Evolutionary conservation across 2,797 vertebrate genomes (phyloP), one percentile per base, ranked within the genome.

Genomic region (Micromesistius poutassou): DNA sequence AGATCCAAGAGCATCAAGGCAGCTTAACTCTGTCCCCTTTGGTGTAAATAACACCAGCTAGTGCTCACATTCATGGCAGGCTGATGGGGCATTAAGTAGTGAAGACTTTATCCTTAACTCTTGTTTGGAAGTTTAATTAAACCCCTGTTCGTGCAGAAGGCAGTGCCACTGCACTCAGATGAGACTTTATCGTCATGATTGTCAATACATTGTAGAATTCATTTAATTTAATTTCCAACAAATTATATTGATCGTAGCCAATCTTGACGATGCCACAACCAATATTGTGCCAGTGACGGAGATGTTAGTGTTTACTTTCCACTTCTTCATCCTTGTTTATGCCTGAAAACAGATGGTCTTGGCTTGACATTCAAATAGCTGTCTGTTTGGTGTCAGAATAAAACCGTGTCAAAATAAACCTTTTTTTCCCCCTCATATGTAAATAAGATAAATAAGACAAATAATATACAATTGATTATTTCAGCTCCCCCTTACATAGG

Each of bases 81-180:
- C 83, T 91, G 88, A 81, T 87, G 87, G 75, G 85, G 87, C 83
- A 88, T 91, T 90, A 88, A 84, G 82, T 86, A 86, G 85, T 82
- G 84, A 90, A 84, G 89, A 89, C 87, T 91, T 90, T 90, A 91
- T 90, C 82, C 79, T 89, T 86, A 82, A 78, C 40, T 76, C 76
- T 79, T 74, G 82, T 90, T 88, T 84, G 74, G 80, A 80, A 81
- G 80, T 91, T 91, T 90, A 90, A 92, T 92, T 93, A 91, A 91
- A 89, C 89, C 70, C 74, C 77, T 70, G 66, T 79, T 81, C 80
- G 78, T 82, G 87, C 81, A 77, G 76, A 82, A 78, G 74, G 46
- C 62, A 62, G 77, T 82, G 83, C 84, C 81, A 83, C 82, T 71
- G 40, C 78, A 74, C 81, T 75, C 76, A 82, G 33, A 83, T 77